Evolutionary conservation across 2,113 vertebrate species (phyloP).

Genomic region (Deroptyus accipitrinus): DNA sequence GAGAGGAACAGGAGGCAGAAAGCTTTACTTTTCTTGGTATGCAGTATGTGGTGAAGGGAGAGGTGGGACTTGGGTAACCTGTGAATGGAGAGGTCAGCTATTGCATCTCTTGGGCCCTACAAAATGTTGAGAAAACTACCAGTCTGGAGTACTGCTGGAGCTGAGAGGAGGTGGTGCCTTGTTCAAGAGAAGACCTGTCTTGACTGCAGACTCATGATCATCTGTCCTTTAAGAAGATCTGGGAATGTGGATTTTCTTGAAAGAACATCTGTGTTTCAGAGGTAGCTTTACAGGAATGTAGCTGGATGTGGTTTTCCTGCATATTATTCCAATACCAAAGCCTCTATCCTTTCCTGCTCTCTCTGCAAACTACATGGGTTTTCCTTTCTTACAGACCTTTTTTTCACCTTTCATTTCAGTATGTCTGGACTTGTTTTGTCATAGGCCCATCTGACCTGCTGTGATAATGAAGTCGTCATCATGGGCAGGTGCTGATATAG

Average conservation of each 20-base stretch:
- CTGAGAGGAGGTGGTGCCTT: background rate
- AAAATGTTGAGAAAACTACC: background rate
- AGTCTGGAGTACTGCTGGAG: background rate
- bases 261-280: background rate
- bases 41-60: background rate
- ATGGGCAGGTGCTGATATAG: background rate
- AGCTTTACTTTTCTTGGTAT: background rate
- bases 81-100: background rate
- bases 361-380: background rate
- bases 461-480: background rate
- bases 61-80: background rate
- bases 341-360: background rate
- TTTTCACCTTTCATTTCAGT: background rate
- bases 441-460: background rate
- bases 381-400: background rate
- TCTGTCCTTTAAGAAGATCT: background rate
- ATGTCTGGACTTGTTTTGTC: background rate
- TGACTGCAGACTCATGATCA: background rate
- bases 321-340: background rate
- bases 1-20: background rate
- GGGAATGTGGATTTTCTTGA: background rate
- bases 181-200: background rate
- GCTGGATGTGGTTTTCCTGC: background rate
- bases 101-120: background rate
- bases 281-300: background rate